A percentile compares a stretch with the other conserved stretches of the same genome.
These are phyloP conservation scores for Chloropsis hardwickii DNA, from an alignment of 2,113 vertebrate genomes.

Conservation along the genomic window DNA sequence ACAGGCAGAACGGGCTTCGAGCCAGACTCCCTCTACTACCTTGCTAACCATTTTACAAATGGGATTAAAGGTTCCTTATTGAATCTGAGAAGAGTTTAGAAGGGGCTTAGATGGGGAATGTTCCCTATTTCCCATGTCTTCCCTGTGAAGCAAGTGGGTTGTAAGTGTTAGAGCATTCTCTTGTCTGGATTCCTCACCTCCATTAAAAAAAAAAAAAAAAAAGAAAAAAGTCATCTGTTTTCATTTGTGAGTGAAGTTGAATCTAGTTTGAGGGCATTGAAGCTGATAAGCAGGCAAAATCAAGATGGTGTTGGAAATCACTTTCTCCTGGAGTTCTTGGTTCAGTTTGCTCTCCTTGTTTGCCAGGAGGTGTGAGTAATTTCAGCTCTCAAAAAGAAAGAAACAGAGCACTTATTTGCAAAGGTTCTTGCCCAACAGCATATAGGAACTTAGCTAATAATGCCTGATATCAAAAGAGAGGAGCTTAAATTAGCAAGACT, in stretches of 20 bases:
- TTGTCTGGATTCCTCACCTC: background rate
- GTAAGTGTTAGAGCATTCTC: accelerated
- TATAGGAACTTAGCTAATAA: background rate
- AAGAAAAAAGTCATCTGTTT: background rate
- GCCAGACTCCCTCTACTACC: background rate
- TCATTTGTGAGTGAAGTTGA: background rate
- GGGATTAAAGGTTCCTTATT: background rate
- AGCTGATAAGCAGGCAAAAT: background rate
- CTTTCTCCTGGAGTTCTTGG: background rate
- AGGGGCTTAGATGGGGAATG: background rate
- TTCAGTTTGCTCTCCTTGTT: background rate
- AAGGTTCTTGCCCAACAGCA: background rate
- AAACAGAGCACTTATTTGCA: background rate
- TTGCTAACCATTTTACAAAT: background rate
- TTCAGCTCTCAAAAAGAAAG: background rate
- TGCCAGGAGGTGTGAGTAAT: background rate
- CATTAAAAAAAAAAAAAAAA: background rate
- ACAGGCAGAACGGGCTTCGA: accelerated
- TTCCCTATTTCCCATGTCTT: background rate
- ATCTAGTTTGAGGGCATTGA: background rate
- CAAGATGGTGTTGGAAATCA: background rate
- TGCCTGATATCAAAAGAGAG: background rate
- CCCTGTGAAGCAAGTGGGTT: background rate
- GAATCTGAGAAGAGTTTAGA: background rate
- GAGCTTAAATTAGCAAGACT: background rate